Evolutionary conservation across 2,113 vertebrate genomes (phyloP), one percentile per base, ranked within the genome.

Genomic region (Istiophorus platypterus): DNA sequence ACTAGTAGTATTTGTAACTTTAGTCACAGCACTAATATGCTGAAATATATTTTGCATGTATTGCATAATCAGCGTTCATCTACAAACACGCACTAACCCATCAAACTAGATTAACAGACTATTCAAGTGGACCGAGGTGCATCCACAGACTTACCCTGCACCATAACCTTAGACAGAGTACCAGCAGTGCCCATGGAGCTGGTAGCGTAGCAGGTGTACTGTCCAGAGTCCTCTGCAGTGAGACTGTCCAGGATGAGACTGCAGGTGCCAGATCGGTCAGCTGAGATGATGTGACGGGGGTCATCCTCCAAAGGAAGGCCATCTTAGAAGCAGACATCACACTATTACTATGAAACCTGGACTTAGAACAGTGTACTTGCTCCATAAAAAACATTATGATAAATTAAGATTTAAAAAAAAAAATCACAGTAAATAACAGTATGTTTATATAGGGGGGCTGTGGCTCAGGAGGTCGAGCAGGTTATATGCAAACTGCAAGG

Each of bases 161-260:
- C 97, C 26, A 96, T 90, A 57, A 99, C 94, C 83, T 96, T 98
- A 47, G 97, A 97, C 75, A 99, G 85, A 31, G 96, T 96, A 47
- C 95, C 97, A 76, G 97, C 95, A 0, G 91, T 96, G n/a, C 98
- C 98, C 24, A 97, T 95, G 1, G 93, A 93, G 52, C 96, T 99
- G 84, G 91, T 85, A 0, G 98, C 97, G 9, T 97, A 97, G 88
- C 98, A 99, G 85, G 96, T 93, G 81, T 99, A 99, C 92, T 99
- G 98, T 52, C 98, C 98, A 0, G 96, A 96, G 92, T 99, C 97
- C 0, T 85, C 72, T 0, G 94, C 90, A 0, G 94, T 96, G 27
- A 99, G 92, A 57, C 95, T 97, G 89, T 99, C 97, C 93, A 99
- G 84, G 89, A 99, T 96, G 80, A 99, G 88, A 0, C 95, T 94